Evolutionary conservation across 2,113 vertebrate genomes (phyloP).

Genomic region (Mormyrus lacerda): DNA sequence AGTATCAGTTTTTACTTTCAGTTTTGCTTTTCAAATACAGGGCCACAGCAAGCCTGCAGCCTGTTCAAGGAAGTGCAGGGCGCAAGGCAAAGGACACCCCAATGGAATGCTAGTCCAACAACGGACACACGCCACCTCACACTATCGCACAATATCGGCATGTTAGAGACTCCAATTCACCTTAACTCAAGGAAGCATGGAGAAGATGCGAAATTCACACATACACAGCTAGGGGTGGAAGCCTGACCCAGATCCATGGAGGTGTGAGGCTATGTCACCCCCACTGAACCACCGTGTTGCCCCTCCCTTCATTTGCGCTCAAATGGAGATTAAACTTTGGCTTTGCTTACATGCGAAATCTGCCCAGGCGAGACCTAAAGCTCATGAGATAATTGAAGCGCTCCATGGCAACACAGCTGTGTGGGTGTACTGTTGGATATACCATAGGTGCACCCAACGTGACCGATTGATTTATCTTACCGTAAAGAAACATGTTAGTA

Average conservation of each 20-base stretch:
- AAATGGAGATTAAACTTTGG: slow-evolving; percentile 12
- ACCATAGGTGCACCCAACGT: neutral
- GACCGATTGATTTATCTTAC: slow-evolving; percentile 16
- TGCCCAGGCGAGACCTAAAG: slow-evolving; percentile 12
- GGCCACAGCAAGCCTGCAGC: neutral
- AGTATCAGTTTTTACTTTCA: too few relatives aligned
- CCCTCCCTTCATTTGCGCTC: neutral
- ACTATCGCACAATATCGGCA: neutral
- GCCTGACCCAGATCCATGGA: neutral
- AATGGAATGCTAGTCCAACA: neutral
- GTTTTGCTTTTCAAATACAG: neutral
- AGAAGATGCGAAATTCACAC: neutral
- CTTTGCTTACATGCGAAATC: slow-evolving; percentile 20
- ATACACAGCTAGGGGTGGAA: neutral
- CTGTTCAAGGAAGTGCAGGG: neutral
- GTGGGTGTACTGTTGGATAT: neutral
- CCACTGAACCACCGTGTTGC: neutral
- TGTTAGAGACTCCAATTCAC: neutral
- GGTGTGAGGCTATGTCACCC: neutral
- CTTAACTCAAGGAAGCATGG: neutral
- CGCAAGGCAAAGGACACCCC: neutral
- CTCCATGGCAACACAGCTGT: slow-evolving; percentile 10
- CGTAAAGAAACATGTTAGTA: neutral
- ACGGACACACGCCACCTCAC: neutral
- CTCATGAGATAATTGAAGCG: neutral